Conservation (phyloP, 2,113 vertebrate species). For the Istiophorus platypterus region DNA sequence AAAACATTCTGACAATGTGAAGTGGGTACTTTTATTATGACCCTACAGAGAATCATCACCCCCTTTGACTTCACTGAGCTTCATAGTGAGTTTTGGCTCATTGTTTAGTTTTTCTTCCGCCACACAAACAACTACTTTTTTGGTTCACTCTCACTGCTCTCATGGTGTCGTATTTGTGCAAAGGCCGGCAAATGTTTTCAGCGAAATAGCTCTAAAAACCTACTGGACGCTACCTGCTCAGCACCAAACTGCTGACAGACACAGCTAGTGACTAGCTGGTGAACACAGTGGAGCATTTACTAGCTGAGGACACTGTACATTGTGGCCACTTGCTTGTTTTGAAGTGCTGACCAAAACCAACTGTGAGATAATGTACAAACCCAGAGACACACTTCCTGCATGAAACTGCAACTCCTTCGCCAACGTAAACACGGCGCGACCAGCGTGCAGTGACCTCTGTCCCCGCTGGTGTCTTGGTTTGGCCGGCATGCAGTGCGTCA, state of each 20-base stretch:
- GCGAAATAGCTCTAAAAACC: too few relatives aligned
- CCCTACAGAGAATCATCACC: background rate
- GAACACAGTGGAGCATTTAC: background rate
- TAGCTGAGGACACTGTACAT: too few relatives aligned
- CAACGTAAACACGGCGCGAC: slow-evolving; percentile 63
- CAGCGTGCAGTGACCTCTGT: slow-evolving; percentile 57
- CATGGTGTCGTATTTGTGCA: too few relatives aligned
- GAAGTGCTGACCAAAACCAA: slow-evolving; percentile 51
- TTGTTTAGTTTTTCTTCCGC: background rate
- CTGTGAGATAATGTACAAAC: slow-evolving; percentile 52
- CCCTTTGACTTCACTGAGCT: too few relatives aligned
- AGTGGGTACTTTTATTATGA: background rate
- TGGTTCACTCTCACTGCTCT: too few relatives aligned
- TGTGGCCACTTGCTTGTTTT: slow-evolving; percentile 43
- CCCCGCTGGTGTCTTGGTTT: slow-evolving; percentile 52
- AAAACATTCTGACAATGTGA: background rate
- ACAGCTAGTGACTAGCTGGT: background rate
- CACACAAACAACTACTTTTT: background rate
- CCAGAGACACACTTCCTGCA: slow-evolving; percentile 36
- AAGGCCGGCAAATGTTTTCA: too few relatives aligned
- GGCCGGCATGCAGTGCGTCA: slow-evolving; percentile 43
- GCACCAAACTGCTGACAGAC: background rate
- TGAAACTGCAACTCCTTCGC: slow-evolving; percentile 46
- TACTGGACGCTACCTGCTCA: background rate
- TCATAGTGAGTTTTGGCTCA: too few relatives aligned